Conservation (phyloP, 2,888 invertebrate species). For the Archaeoteleia sp. region DNA sequence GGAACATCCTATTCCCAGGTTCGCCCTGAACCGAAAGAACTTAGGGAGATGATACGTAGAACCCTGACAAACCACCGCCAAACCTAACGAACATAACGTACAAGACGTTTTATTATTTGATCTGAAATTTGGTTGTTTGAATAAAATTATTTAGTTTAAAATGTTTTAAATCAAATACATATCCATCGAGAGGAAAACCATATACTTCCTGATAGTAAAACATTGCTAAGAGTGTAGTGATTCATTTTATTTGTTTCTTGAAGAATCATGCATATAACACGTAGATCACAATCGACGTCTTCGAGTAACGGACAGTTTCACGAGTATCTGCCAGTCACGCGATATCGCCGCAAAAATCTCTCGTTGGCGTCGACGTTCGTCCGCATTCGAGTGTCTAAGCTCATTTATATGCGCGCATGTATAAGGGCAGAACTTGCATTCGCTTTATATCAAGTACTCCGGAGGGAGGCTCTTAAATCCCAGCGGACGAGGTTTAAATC, state of each 20-base stretch:
- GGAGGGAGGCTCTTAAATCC: conserved; percentile 66
- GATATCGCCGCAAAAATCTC: conserved; percentile 36
- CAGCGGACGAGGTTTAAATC: conserved; percentile 65
- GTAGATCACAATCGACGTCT: conserved; percentile 22
- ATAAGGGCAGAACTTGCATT: conserved; percentile 23
- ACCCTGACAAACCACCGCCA: too few species aligned
- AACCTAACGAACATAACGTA: too few species aligned
- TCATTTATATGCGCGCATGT: conserved; percentile 43
- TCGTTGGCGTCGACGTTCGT: conserved; percentile 18
- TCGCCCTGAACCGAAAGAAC: too few species aligned
- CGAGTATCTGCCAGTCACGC: conserved; percentile 44
- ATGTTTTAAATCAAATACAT: too few species aligned
- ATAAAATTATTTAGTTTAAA: too few species aligned
- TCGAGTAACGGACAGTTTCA: conserved; percentile 30
- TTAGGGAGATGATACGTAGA: too few species aligned
- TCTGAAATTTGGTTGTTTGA: too few species aligned
- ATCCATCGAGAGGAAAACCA: too few species aligned
- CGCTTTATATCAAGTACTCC: conserved; percentile 20
- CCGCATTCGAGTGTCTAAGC: conserved; percentile 7
- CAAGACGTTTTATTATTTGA: too few species aligned
- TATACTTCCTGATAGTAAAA: too few species aligned
- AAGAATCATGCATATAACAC: background rate
- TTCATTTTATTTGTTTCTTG: conserved; percentile 6
- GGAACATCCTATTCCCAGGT: too few species aligned
- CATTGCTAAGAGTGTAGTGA: too few species aligned